phyloP scores from a whole-genome alignment of 2,113 vertebrate genomes.

The Regulus satrapa region DNA sequence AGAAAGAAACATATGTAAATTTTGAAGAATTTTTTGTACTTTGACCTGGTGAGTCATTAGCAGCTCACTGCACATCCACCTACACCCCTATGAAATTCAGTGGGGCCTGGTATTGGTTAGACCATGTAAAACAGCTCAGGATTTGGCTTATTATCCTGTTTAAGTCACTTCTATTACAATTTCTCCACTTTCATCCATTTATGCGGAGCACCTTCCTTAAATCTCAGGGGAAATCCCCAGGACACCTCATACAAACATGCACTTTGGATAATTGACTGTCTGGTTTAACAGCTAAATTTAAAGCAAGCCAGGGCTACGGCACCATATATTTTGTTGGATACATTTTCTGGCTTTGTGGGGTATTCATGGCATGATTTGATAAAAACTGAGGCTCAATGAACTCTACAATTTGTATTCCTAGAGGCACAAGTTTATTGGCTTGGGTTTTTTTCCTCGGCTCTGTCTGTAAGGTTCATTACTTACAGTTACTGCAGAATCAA shows the following conservation, averaged over 20 bases:
- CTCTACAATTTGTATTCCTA: slow-evolving; percentile 66
- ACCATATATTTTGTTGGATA: background rate
- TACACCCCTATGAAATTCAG: background rate
- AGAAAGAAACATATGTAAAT: background rate
- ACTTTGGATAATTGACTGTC: background rate
- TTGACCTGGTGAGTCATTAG: background rate
- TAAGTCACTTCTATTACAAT: background rate
- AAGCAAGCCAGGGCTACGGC: background rate
- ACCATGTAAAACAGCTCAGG: background rate
- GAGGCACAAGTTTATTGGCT: slow-evolving; percentile 58
- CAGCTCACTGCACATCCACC: background rate
- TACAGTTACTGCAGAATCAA: slow-evolving; percentile 79
- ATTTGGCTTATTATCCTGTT: background rate
- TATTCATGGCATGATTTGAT: slow-evolving; percentile 63
- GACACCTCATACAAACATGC: background rate
- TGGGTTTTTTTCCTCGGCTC: background rate
- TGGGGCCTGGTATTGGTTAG: background rate
- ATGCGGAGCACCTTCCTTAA: background rate
- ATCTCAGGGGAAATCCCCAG: background rate
- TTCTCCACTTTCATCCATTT: background rate
- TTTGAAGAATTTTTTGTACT: background rate
- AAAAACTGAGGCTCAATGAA: slow-evolving; percentile 68
- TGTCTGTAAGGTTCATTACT: slow-evolving; percentile 75
- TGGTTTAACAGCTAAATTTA: slow-evolving; percentile 27
- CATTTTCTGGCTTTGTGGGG: slow-evolving; percentile 46